Evolutionary conservation across 1,140 invertebrate genomes (phyloP), one percentile per base, ranked within the genome.

Genomic region (Ips nitidus): DNA sequence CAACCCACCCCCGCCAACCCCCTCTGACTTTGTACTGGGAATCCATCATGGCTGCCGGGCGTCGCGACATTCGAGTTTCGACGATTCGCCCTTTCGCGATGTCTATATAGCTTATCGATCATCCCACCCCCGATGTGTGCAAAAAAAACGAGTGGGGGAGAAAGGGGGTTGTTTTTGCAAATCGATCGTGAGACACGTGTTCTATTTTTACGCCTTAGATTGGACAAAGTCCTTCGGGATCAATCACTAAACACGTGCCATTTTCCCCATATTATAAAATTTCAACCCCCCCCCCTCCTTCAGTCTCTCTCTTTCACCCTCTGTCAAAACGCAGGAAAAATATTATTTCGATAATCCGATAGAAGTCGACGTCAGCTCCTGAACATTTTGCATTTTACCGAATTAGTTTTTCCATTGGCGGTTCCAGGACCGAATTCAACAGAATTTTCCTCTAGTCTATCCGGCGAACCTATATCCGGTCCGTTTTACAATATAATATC

Each of bases 281-380:
- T 55, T 55, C 36, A 22, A 38, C 5, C 52, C 52, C 36, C 37
- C 52, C 52, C 41, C 39, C 57, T 40, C 5, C 52, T 37, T 4
- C 52, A 22, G 22, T 22, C 47, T 41, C 47, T 6, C 41, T 47
- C 36, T 47, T 47, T 3, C n/a, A 36, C 41, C 6, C 36, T 36
- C 41, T 37, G 58, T 60, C 58, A 60, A 60, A 60, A 45, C 58
- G 58, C 58, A 60, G 58, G 8, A 60, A 63, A 63, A 63, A 63
- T 63, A 63, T 63, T 63, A 63, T 63, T 63, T 52, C 60, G 60
- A 63, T 63, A 63, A 63, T 63, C 60, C 60, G 60, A 63, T 63
- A 52, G 41, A 61, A 61, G 58, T 61, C 58, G 58, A 61, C 58
- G 58, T 61, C 43, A 57, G 55, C 58, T 45, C 42, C 58, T 45